phyloP scores from a whole-genome alignment of 2,888 invertebrate genomes.

The Atherix ibis region DNA sequence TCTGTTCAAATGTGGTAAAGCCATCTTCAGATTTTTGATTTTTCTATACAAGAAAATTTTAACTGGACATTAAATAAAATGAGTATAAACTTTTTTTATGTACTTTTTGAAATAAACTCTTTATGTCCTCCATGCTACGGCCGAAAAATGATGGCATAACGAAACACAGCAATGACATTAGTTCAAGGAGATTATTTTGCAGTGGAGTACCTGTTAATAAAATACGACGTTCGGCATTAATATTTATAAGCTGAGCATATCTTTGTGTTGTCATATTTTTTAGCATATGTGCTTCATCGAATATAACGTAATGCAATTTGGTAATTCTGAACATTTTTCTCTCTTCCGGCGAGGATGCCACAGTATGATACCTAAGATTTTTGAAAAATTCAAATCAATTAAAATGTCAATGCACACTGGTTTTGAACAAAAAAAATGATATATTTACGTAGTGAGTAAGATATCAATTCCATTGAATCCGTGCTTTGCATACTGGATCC shows the following conservation, averaged over 20 bases:
- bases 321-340: conserved; percentile 82
- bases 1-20: conserved; percentile 69
- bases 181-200: conserved; percentile 87
- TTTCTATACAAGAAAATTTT: conserved; percentile 25
- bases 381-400: conserved; percentile 27
- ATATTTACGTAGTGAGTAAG: conserved; percentile 69
- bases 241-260: conserved; percentile 74
- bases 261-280: conserved; percentile 93
- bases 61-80: conserved; percentile 12
- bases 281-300: conserved; percentile 96
- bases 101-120: conserved; percentile 71
- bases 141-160: conserved; percentile 93
- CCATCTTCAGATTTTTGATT: conserved; percentile 40
- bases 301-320: conserved; percentile 79
- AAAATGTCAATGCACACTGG: not conserved
- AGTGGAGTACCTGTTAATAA: conserved; percentile 90
- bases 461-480: conserved; percentile 63
- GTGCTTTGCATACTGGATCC: conserved; percentile 58
- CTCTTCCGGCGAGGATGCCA: conserved; percentile 67
- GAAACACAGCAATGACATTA: conserved; percentile 90
- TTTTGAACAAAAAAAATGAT: too few relatives aligned
- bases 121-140: conserved; percentile 72
- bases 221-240: conserved; percentile 74
- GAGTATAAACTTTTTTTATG: conserved; percentile 32
- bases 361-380: conserved; percentile 29